Evolutionary conservation across 2,888 invertebrate species (phyloP).

Genomic region (Antheraea assamensis): DNA sequence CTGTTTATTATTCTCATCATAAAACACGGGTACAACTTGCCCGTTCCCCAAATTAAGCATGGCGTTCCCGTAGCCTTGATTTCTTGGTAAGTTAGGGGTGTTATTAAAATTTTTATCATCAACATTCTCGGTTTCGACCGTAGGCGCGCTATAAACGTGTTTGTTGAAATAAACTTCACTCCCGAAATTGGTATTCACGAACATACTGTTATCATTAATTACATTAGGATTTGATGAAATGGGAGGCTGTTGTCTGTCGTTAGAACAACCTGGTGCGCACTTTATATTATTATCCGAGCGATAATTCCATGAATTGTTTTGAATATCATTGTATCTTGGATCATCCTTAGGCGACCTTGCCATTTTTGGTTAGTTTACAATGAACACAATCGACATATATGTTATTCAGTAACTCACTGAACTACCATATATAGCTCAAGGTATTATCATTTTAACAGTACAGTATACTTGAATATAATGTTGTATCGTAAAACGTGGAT

Average conservation of each 20-base stretch:
- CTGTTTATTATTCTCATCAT: conserved; percentile 75
- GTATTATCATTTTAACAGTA: conserved; percentile 64
- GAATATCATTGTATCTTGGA: conserved; percentile 71
- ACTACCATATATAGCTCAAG: conserved; percentile 49
- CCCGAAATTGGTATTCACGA: conserved; percentile 57
- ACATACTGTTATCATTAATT: conserved; percentile 66
- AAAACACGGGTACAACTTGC: conserved; percentile 69
- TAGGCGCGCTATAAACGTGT: conserved; percentile 59
- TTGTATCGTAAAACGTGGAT: conserved; percentile 61
- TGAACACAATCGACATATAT: conserved; percentile 48
- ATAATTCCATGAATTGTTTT: conserved; percentile 76
- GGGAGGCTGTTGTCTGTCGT: conserved; percentile 61
- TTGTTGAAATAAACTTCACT: conserved; percentile 73
- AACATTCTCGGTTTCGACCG: conserved; percentile 55
- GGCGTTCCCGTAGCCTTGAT: conserved; percentile 71
- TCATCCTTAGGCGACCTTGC: conserved; percentile 80
- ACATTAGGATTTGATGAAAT: conserved; percentile 53
- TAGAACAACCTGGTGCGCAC: conserved; percentile 60
- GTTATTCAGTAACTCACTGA: conserved; percentile 37
- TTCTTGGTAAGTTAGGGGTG: conserved; percentile 56
- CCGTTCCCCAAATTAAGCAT: conserved; percentile 75
- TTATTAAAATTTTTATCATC: conserved; percentile 64
- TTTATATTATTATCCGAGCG: conserved; percentile 66
- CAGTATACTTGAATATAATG: conserved; percentile 44
- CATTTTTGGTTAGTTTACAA: conserved; percentile 69